Evolutionary conservation across 2,797 vertebrate species (phyloP), one percentile per base, ranked within the genome.

Genomic region (Megaceryle alcyon): DNA sequence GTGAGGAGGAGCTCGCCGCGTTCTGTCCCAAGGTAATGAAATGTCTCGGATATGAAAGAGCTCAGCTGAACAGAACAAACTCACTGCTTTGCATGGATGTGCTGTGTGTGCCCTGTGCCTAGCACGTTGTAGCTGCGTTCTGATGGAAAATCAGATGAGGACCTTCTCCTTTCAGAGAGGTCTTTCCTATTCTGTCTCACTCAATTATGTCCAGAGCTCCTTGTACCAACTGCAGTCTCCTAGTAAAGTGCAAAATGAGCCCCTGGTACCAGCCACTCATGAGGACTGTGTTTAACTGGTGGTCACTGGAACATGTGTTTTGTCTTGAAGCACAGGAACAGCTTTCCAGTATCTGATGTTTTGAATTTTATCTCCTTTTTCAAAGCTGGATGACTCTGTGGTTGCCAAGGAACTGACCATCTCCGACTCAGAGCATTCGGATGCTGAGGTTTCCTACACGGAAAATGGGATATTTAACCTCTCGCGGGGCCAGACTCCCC

Each of bases 381-480:
- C 73, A 49, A 96, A 99, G 99, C 98, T 99, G 97, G 99, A 99
- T 89, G 99, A 99, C 90, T 98, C 98, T 3, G 5, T 97, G 16
- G 98, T 98, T 4, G 99, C 99, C 25, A 99, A 98, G 96, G 99
- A 99, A 84, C 97, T 99, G 37, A 98, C 98, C 8, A 97, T 99
- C 96, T 99, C 99, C 0, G 99, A 99, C 97, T 99, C 99, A 0
- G 99, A 99, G 92, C 99, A 99, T 95, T 99, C 99, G 0, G 99
- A 99, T 41, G 99, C 99, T 31, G 99, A 99, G 89, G 98, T 99
- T 70, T 99, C 99, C 79, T 99, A 98, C 97, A 99, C 99, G 29
- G 99, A 99, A 59, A 99, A 99, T 2, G 99, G 99, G 29, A 99
- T 99, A 2, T 99, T 99, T 96, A 99, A 99, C 95, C 98, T 99